phyloP scores from a whole-genome alignment of 2,888 invertebrate species.

The Schizotus pectinicornis region DNA sequence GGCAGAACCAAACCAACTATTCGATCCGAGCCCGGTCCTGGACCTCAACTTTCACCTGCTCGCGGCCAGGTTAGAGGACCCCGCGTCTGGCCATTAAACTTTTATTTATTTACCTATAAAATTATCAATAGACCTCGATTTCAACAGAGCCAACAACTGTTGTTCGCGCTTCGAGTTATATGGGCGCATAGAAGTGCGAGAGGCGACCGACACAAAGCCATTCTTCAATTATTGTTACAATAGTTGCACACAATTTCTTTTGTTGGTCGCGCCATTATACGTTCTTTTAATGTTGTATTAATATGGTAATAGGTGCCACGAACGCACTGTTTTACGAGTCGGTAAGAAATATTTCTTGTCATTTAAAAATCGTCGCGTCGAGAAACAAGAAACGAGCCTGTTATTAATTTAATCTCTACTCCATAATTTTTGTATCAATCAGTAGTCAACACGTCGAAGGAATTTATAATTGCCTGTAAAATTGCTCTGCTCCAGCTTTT shows the following conservation, averaged over 20 bases:
- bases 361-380: too few species aligned
- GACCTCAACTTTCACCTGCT: slow-evolving; percentile 19
- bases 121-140: slow-evolving; percentile 25
- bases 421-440: slow-evolving; percentile 28
- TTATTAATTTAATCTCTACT: slow-evolving; percentile 23
- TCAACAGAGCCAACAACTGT: slow-evolving; percentile 14
- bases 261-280: slow-evolving; percentile 4
- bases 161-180: not conserved
- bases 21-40: slow-evolving; percentile 15
- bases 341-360: too few species aligned
- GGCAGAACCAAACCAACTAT: too few species aligned
- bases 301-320: slow-evolving; percentile 14
- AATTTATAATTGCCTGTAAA: slow-evolving; percentile 29
- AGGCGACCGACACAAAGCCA: slow-evolving; percentile 2
- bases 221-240: slow-evolving; percentile 4
- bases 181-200: not conserved
- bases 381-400: slow-evolving; percentile 8
- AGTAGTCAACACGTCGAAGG: slow-evolving; percentile 23
- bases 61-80: slow-evolving; percentile 13
- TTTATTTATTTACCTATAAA: slow-evolving; percentile 31
- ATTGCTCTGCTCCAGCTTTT: slow-evolving; percentile 10
- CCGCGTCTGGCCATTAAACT: slow-evolving; percentile 23
- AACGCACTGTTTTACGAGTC: not conserved
- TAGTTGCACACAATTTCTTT: slow-evolving; percentile 1
- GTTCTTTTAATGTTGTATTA: slow-evolving; percentile 10